phyloP scores from a whole-genome alignment of 2,797 vertebrate species.

The Galagoides demidoff region DNA sequence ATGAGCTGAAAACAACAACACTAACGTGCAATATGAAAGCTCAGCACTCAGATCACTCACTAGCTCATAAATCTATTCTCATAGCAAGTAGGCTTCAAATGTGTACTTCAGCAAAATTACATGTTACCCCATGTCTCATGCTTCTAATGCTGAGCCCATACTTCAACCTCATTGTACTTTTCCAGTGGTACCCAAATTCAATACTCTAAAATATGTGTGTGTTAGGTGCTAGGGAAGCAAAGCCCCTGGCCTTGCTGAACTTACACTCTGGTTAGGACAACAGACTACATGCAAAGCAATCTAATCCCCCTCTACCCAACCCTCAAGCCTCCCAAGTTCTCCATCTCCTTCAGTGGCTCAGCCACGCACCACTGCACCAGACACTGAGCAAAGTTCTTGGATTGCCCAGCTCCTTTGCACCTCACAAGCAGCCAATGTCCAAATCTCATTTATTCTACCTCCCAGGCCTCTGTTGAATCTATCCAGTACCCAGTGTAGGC shows the following conservation, averaged over 20 bases:
- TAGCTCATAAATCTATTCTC: conserved; percentile 13
- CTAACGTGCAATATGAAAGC: background rate
- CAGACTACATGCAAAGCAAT: fast-evolving
- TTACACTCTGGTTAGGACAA: background rate
- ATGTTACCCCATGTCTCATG: background rate
- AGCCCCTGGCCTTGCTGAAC: background rate
- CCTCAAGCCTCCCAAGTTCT: background rate
- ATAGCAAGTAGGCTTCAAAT: background rate
- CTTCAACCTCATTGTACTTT: background rate
- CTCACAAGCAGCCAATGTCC: fast-evolving
- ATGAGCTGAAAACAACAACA: background rate
- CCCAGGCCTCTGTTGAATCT: background rate
- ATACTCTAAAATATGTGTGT: fast-evolving
- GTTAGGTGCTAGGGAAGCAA: background rate
- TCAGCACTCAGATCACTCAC: conserved; percentile 22
- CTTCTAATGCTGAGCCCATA: background rate
- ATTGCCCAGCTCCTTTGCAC: background rate
- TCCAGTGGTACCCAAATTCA: background rate
- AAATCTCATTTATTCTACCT: background rate
- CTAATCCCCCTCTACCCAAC: background rate
- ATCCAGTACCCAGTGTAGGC: background rate
- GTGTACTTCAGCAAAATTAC: conserved; percentile 18
- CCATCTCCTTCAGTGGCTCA: background rate
- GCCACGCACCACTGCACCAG: background rate
- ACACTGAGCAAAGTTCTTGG: background rate